Evolutionary conservation across 2,888 invertebrate species (phyloP), one percentile per base, ranked within the genome.

Genomic region (Heliconius cydno): DNA sequence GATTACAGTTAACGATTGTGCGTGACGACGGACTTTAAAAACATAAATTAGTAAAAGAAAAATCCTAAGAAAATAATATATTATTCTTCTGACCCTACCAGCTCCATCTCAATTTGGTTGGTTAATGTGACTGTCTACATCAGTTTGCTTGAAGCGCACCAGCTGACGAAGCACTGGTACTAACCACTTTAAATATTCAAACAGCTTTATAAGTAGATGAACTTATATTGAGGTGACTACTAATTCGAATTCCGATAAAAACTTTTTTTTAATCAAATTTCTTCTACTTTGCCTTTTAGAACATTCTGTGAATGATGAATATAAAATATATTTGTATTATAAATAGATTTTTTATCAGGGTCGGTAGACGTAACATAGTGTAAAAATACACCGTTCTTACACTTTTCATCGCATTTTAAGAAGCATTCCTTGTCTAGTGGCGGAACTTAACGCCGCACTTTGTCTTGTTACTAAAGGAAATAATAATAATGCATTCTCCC

Each of bases 31-130:
- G 5, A 52, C 34, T 34, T 34, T 38, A 38, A 41, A 41, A 41
- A 12, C 12, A 41, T 41, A 52, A 52, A 52, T 52, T 9, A 22
- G 3, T 10, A 60, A n/a, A 9, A 7, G 19, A 19, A 52, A 52
- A 52, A 52, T 52, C 2, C 2, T 52, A 60, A 70, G 15, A 7
- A 25, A 15, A 38, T 25, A 6, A 13, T 15, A 70, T 34, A 41
- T 73, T n/a, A 57, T 60, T 73, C 7, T 60, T 34, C 73, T 60
- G 25, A 73, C 73, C n/a, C 13, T 73, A 73, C 73, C 9, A 72
- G 34, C 38, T 73, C 57, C 73, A 73, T 73, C 60, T 73, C 73
- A 73, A 73, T 73, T 73, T 73, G 73, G 60, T 73, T 38, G 73
- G n/a, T 73, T 38, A 73, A 73, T 73, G 34, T 73, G 57, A 73